Conservation (phyloP, 2,888 invertebrate genomes). For the Monochamus alternatus region DNA sequence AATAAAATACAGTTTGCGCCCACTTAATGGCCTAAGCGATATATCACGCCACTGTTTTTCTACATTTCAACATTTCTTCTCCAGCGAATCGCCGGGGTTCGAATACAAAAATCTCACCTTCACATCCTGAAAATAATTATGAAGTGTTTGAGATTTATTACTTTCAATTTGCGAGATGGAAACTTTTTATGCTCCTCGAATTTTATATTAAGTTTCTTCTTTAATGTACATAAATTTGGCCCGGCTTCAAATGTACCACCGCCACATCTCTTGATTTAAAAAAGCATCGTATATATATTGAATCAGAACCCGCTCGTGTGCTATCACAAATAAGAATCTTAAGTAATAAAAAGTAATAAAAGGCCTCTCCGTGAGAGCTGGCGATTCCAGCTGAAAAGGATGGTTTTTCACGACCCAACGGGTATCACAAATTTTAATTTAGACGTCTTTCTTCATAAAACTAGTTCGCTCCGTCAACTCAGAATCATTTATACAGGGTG, state of each 20-base stretch:
- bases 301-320: slow-evolving; percentile 9
- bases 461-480: no score
- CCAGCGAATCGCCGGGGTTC: no score
- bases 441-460: no score
- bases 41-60: no score
- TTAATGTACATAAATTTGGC: slow-evolving; percentile 31
- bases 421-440: not conserved
- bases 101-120: no score
- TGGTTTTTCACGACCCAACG: not conserved
- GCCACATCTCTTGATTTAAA: slow-evolving; percentile 13
- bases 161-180: slow-evolving; percentile 25
- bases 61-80: no score
- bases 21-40: no score
- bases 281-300: slow-evolving; percentile 8
- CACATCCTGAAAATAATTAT: slow-evolving; percentile 24
- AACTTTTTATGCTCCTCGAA: slow-evolving; percentile 27
- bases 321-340: slow-evolving; percentile 13
- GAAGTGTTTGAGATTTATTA: slow-evolving; percentile 23
- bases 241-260: slow-evolving; percentile 15
- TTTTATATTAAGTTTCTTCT: slow-evolving; percentile 35
- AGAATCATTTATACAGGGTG: no score
- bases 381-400: not conserved
- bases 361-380: not conserved
- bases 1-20: no score
- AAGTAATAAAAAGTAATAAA: slow-evolving; percentile 10